These are phyloP conservation scores for Manacus vitellinus DNA, from an alignment of 2,113 vertebrate species.

Conservation along the genomic window DNA sequence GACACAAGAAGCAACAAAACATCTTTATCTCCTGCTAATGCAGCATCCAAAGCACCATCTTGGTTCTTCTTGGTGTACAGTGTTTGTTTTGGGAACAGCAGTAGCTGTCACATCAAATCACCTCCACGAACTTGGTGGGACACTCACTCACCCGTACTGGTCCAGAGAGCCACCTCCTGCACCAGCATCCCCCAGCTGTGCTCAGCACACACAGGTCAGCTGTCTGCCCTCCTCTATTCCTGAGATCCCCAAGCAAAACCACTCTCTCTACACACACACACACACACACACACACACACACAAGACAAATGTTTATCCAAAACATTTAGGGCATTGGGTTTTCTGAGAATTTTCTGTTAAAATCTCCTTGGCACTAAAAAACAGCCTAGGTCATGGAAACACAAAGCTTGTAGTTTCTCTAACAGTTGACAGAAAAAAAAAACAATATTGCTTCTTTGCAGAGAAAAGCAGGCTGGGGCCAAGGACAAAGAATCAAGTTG, in stretches of 20 bases:
- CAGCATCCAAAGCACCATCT: neutral
- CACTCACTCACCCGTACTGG: neutral
- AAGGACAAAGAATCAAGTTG: conserved; percentile 21
- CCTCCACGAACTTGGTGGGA: neutral
- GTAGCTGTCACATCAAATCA: conserved; percentile 16
- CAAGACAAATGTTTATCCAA: neutral
- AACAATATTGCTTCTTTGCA: neutral
- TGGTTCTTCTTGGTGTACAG: neutral
- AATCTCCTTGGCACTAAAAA: neutral
- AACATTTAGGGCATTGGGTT: neutral
- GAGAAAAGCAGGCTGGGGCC: neutral
- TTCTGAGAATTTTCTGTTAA: neutral
- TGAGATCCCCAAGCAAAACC: neutral
- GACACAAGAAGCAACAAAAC: neutral
- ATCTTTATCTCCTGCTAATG: neutral
- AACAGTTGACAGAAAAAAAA: neutral
- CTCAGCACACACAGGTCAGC: neutral
- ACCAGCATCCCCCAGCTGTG: neutral
- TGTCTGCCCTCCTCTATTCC: neutral
- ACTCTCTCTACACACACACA: neutral
- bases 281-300: neutral
- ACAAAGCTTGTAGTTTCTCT: neutral
- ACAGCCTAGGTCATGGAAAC: neutral
- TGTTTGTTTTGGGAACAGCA: neutral
- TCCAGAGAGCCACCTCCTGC: neutral